Conservation (phyloP, 2,113 vertebrate genomes). For the Ammospiza nelsoni region DNA sequence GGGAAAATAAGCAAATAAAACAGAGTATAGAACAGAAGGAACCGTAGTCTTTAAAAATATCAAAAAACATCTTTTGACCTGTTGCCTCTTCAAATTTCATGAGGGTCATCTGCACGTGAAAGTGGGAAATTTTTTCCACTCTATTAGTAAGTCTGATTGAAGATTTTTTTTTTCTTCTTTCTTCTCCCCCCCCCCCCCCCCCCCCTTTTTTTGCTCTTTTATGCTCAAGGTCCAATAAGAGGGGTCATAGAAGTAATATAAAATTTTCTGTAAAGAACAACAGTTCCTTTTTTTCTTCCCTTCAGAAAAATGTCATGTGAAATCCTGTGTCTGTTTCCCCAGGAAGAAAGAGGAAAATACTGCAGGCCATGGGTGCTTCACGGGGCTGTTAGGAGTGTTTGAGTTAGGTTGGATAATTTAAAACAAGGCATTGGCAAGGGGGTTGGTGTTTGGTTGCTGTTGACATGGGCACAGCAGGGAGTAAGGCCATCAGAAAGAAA, state of each 20-base stretch:
- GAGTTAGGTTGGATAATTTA: neutral
- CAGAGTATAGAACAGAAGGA: neutral
- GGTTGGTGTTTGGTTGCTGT: neutral
- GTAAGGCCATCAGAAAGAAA: neutral
- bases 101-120: neutral
- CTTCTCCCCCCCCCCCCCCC: accelerated
- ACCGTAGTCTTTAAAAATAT: neutral
- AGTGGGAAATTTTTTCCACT: neutral
- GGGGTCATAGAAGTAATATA: neutral
- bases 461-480: neutral
- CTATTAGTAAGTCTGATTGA: neutral
- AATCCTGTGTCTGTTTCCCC: neutral
- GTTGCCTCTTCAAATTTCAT: neutral
- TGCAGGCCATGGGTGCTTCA: neutral
- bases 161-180: accelerated
- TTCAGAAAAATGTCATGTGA: neutral
- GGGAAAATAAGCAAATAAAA: neutral
- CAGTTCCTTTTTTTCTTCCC: neutral
- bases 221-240: neutral
- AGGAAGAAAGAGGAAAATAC: neutral
- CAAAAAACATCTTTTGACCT: neutral
- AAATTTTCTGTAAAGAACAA: neutral
- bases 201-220: neutral
- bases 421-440: neutral
- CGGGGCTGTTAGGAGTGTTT: neutral